Conservation (phyloP, 2,888 invertebrate species). For the Eilema griseolum region DNA sequence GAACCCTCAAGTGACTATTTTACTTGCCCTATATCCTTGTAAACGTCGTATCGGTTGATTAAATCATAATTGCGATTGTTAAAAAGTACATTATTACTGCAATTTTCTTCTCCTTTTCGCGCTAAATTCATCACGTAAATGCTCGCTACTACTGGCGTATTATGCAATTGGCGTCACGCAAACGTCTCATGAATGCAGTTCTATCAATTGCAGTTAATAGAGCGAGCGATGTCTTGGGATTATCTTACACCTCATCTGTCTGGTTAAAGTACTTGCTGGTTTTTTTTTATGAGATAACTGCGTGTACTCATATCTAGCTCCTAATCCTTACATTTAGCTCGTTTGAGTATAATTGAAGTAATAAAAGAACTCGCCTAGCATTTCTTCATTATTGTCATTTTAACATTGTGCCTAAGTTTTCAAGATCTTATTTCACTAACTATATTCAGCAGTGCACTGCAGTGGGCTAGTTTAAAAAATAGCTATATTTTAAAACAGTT, state of each 20-base stretch:
- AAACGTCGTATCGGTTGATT: not conserved
- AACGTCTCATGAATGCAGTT: constrained; percentile 28
- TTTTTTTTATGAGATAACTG: not conserved
- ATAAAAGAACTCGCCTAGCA: too few relatives aligned
- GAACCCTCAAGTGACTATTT: not conserved
- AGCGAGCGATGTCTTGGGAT: constrained; percentile 27
- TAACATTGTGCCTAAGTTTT: too few relatives aligned
- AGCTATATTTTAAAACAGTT: too few relatives aligned
- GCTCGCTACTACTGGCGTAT: not conserved
- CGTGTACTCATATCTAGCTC: not conserved
- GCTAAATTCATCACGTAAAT: not conserved
- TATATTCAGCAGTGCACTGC: too few relatives aligned
- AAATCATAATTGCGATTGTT: not conserved
- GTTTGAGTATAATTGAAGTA: not conserved
- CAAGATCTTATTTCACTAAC: too few relatives aligned
- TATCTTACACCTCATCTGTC: constrained; percentile 46
- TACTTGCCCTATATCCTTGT: not conserved
- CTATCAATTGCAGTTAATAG: constrained; percentile 43
- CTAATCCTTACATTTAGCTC: not conserved
- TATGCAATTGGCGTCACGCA: constrained; percentile 25
- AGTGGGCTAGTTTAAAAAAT: too few relatives aligned
- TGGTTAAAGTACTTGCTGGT: constrained; percentile 11
- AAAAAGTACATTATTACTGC: not conserved
- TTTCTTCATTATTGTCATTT: too few relatives aligned
- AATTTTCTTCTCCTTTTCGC: not conserved